Percentiles rank a stretch among this genome's conserved stretches.
phyloP scores from a whole-genome alignment of 2,113 vertebrate species.

The Apaloderma vittatum region DNA sequence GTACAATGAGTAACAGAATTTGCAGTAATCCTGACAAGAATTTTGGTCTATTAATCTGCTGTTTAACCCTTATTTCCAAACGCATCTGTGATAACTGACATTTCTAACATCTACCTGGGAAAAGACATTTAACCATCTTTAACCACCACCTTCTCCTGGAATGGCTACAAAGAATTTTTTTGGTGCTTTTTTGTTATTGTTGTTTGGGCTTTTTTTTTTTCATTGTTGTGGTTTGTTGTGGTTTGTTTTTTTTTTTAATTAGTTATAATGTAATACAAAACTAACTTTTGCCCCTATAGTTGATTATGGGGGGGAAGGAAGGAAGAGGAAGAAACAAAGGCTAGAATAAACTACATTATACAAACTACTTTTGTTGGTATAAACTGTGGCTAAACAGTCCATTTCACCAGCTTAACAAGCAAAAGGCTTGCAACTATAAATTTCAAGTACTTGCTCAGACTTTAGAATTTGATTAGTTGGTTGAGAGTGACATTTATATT shows the following conservation, averaged over 20 bases:
- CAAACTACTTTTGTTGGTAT: not conserved
- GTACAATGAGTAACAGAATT: not conserved
- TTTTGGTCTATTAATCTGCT: not conserved
- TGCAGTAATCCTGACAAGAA: not conserved
- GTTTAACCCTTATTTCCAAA: not conserved
- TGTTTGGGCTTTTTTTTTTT: not conserved
- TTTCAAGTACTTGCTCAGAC: not conserved
- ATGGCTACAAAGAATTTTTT: fast-evolving
- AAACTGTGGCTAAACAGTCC: not conserved
- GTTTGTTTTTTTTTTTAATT: not conserved
- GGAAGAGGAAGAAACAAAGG: not conserved
- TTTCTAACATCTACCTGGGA: not conserved
- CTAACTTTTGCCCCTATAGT: not conserved
- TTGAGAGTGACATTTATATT: not conserved
- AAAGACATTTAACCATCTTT: not conserved
- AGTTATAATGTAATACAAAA: not conserved
- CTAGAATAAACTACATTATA: not conserved
- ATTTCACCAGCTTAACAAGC: not conserved
- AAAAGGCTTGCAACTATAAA: not conserved
- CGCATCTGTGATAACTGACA: not conserved
- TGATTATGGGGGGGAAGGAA: not conserved
- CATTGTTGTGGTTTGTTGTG: not conserved
- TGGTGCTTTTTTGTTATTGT: fast-evolving
- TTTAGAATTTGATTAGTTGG: not conserved
- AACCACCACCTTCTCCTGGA: not conserved